A percentile compares a stretch with the other conserved stretches of the same genome.
Conservation (phyloP, 2,113 vertebrate species). For the Corythaixoides concolor region DNA sequence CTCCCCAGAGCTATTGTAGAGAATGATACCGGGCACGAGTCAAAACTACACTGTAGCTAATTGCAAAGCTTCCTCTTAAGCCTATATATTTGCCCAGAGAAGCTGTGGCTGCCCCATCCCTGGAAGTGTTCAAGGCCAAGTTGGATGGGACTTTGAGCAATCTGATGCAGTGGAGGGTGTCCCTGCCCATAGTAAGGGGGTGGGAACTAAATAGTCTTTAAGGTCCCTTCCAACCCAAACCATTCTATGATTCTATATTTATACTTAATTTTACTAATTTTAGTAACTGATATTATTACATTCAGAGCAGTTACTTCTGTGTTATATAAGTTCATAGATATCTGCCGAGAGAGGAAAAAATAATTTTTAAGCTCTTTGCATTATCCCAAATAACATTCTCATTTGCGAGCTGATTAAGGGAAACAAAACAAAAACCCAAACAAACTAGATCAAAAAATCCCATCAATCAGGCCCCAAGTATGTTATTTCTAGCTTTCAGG, state of each 20-base stretch:
- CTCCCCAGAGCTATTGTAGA: fast-evolving
- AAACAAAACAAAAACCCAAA: not conserved
- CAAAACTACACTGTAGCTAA: fast-evolving
- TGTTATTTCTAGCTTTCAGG: not conserved
- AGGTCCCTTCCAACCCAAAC: too few species aligned
- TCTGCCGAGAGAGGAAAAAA: not conserved
- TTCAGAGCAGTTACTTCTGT: not conserved
- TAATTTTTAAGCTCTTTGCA: not conserved
- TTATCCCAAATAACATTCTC: not conserved
- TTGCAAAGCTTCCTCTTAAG: not conserved
- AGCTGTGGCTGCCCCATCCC: too few species aligned
- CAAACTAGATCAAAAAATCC: not conserved
- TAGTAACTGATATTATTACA: not conserved
- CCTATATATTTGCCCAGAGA: too few species aligned
- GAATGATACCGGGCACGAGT: fast-evolving
- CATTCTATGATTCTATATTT: not conserved
- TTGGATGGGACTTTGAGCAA: too few species aligned
- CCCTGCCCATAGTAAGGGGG: too few species aligned
- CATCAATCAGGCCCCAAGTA: not conserved
- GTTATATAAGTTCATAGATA: not conserved
- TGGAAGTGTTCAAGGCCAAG: too few species aligned
- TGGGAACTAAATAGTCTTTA: too few species aligned
- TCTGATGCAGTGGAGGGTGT: too few species aligned
- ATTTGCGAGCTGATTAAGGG: not conserved
- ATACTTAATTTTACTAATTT: not conserved